Evolutionary conservation across 2,888 invertebrate species (phyloP).

Genomic region (Conus canariensis): DNA sequence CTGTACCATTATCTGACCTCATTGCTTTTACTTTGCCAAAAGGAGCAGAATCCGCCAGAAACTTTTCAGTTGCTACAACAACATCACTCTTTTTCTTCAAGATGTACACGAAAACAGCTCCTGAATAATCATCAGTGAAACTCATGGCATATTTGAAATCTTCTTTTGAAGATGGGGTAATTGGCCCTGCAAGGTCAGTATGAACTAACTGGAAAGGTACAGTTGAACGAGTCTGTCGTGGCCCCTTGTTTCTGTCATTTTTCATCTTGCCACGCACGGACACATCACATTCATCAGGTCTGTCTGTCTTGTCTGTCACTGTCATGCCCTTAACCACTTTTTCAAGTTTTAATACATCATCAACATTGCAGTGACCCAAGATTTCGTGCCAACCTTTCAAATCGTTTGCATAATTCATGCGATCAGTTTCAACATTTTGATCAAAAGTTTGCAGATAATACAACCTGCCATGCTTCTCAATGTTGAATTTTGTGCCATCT

Average conservation of each 20-base stretch:
- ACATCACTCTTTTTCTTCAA: slow-evolving; percentile 50
- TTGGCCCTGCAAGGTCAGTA: slow-evolving; percentile 3
- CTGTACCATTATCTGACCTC: slow-evolving; percentile 12
- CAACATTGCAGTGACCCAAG: slow-evolving; percentile 49
- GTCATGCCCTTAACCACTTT: slow-evolving; percentile 43
- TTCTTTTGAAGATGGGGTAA: slow-evolving; percentile 43
- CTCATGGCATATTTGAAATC: slow-evolving; percentile 45
- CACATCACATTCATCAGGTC: slow-evolving; percentile 33
- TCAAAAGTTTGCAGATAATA: slow-evolving; percentile 21
- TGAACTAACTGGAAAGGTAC: background rate
- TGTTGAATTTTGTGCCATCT: slow-evolving; percentile 22
- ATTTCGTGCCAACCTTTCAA: slow-evolving; percentile 43
- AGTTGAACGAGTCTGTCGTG: background rate
- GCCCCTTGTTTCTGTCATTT: slow-evolving; percentile 12
- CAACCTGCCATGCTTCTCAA: slow-evolving; percentile 38
- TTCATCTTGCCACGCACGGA: background rate
- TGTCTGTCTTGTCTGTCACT: slow-evolving; percentile 39
- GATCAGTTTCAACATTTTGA: background rate
- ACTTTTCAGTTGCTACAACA: slow-evolving; percentile 41
- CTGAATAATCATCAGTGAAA: slow-evolving; percentile 53
- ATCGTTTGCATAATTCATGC: slow-evolving; percentile 24
- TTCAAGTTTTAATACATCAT: slow-evolving; percentile 46
- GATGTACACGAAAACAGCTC: slow-evolving; percentile 32
- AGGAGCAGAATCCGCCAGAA: slow-evolving; percentile 44
- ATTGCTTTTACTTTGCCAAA: slow-evolving; percentile 31